Base-by-base conservation (phyloP, 2,888 invertebrate genomes). In the Sminthurides aquaticus region DNA sequence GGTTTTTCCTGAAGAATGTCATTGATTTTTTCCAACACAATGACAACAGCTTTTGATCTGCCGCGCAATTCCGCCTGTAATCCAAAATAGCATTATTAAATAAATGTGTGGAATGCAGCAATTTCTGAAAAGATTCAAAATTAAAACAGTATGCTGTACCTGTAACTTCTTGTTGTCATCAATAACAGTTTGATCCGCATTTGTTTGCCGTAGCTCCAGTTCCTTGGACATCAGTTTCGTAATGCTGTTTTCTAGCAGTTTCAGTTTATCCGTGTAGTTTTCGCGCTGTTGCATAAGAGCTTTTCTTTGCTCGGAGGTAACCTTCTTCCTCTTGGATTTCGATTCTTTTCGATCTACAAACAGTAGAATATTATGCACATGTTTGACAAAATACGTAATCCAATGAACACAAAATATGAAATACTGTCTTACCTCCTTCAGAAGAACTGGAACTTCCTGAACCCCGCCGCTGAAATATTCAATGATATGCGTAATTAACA, bases 21-120 rank as follows among this genome's bases (percentile, higher is more conserved):
- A 67, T 88, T 88, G 75, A 92, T 82, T 88, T 91, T 91, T 77
- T 91, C 91, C 76, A 92, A 89, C 25, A 91, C 90, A 79, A 90
- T 90, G 79, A 87, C 86, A 78, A 91, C 89, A 0, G 90, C 89
- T 80, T 88, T 88, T 81, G 88, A 80, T 81, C 88, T 88, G 77
- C 85, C 86, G 79, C 86, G 86, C 75, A 89, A 86, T 82, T 89
- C 88, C 78, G 85, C 83, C 89, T 88, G 82, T 66, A 78, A 78
- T 73, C 67, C 5, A 22, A 20, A 5, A 18, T 43, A 43, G 18
- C 43, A 43, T 8, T n/a, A n/a, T n/a, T n/a, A n/a, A n/a, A n/a
- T n/a, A n/a, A n/a, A n/a, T n/a, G n/a, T n/a, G n/a, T n/a, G n/a
- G n/a, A n/a, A n/a, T n/a, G n/a, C n/a, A n/a, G n/a, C n/a, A 43